phyloP scores from a whole-genome alignment of 2,113 vertebrate species.

The Sphyrna mokarran region DNA sequence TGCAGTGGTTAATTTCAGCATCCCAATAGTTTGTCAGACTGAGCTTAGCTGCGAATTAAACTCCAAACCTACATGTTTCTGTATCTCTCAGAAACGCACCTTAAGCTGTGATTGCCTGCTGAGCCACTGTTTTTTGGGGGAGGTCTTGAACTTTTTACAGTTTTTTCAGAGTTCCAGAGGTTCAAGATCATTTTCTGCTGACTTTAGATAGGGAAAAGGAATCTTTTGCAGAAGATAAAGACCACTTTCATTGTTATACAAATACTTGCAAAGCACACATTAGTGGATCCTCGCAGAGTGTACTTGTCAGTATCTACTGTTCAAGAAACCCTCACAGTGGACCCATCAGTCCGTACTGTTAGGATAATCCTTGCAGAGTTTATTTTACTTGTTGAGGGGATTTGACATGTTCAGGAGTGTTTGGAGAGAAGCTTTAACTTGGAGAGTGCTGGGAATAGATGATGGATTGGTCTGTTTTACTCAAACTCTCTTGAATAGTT shows the following conservation, averaged over 20 bases:
- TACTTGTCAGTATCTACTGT: background rate
- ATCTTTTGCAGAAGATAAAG: background rate
- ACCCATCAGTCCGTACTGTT: background rate
- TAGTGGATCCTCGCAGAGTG: background rate
- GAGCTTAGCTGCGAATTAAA: background rate
- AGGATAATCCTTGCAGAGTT: background rate
- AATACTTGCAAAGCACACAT: too few species aligned
- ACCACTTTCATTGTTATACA: background rate
- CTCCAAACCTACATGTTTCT: background rate
- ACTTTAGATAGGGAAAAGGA: background rate
- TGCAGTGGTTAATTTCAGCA: background rate
- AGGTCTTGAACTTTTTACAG: background rate
- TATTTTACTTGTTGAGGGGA: background rate
- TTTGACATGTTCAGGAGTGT: background rate
- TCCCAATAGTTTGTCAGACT: background rate
- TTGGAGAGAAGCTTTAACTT: background rate
- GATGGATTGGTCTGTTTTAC: background rate
- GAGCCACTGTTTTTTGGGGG: background rate
- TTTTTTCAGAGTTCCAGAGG: background rate
- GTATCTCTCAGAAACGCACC: background rate
- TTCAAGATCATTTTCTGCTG: background rate
- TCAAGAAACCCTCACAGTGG: background rate
- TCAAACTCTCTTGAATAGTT: background rate
- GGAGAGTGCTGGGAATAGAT: background rate
- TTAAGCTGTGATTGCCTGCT: background rate